Conservation (phyloP, 2,113 vertebrate species). For the Progne subis region DNA sequence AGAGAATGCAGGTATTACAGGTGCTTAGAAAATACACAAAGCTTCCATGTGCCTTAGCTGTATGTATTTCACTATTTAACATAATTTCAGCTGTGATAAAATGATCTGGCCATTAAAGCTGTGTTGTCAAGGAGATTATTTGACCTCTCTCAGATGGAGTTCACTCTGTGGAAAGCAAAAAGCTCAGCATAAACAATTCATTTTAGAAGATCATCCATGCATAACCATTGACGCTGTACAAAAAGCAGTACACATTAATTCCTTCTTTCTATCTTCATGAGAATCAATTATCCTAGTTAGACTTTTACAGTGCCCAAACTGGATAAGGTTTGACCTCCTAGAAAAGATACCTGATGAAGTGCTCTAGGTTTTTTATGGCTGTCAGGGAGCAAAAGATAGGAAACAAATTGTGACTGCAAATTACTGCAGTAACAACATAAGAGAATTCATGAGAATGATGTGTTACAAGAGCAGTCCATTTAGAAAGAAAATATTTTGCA, state of each 20-base stretch:
- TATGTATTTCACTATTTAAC: neutral
- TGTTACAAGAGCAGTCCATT: neutral
- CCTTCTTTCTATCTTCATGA: neutral
- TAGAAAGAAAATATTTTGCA: neutral
- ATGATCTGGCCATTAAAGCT: neutral
- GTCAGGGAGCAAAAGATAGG: neutral
- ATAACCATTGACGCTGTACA: neutral
- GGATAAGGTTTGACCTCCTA: neutral
- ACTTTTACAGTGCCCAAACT: neutral
- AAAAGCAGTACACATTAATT: neutral
- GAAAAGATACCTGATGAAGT: neutral
- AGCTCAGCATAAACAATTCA: neutral
- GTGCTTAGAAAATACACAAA: neutral
- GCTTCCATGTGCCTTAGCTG: neutral
- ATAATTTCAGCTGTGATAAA: neutral
- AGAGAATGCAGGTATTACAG: neutral
- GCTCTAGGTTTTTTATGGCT: neutral
- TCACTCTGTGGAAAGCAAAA: neutral
- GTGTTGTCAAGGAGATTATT: slow-evolving; percentile 40
- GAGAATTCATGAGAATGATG: neutral
- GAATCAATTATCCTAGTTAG: neutral
- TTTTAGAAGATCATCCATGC: neutral
- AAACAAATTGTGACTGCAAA: neutral
- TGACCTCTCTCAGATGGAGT: neutral
- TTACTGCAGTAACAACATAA: neutral